These are phyloP conservation scores for Habroteleia sp. DNA, from an alignment of 2,888 invertebrate species.

Conservation along the genomic window DNA sequence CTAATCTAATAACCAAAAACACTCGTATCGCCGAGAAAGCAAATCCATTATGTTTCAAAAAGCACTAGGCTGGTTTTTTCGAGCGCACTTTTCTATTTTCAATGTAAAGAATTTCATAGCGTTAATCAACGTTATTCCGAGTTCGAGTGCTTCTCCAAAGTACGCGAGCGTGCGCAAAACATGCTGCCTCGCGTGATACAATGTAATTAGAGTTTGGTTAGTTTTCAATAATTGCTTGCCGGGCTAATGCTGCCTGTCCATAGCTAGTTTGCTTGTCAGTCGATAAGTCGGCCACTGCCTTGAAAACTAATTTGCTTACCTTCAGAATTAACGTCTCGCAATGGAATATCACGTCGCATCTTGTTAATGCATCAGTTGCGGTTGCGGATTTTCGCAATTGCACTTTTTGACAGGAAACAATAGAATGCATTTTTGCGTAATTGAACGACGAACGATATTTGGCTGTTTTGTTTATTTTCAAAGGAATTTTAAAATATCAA, in stretches of 20 bases:
- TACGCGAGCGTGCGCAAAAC: conserved; percentile 63
- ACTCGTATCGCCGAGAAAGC: conserved; percentile 2
- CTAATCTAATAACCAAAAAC: background rate
- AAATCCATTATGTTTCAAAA: conserved; percentile 5
- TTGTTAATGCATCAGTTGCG: conserved; percentile 42
- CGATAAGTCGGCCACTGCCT: conserved; percentile 65
- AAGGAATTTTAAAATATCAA: no score
- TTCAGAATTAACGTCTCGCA: conserved; percentile 63
- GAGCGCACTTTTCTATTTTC: conserved; percentile 18
- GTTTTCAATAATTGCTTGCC: conserved; percentile 72
- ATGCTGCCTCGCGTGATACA: conserved; percentile 66
- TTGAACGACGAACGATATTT: no score
- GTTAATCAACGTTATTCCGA: conserved; percentile 54
- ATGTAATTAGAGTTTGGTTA: conserved; percentile 72
- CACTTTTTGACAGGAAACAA: no score
- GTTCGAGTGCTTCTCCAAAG: conserved; percentile 58
- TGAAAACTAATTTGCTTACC: conserved; percentile 67
- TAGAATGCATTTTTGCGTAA: no score
- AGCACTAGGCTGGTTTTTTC: conserved; percentile 14
- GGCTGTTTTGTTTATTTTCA: no score
- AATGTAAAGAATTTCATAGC: conserved; percentile 35
- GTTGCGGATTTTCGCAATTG: conserved; percentile 15
- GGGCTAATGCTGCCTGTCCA: conserved; percentile 66
- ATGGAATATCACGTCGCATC: conserved; percentile 61
- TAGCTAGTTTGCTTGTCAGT: conserved; percentile 68